Evolutionary conservation across 1,140 invertebrate species (phyloP), one percentile per base, ranked within the genome.

Genomic region (Drosophila parabipectinata): DNA sequence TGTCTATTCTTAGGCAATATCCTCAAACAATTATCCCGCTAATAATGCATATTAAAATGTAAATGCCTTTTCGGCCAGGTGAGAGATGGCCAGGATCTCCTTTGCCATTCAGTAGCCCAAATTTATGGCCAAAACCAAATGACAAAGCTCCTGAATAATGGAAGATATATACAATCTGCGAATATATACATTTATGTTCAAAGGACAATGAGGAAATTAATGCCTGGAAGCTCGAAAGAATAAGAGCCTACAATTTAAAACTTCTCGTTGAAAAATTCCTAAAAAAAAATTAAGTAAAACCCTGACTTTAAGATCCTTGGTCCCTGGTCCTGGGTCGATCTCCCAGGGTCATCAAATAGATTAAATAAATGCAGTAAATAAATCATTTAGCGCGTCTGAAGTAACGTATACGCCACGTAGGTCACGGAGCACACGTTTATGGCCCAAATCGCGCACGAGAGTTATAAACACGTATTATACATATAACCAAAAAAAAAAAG

Each of bases 1-100:
- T 48, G 48, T 51, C 39, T 54, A 51, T 58, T 64, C 51, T 73
- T 64, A 41, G 58, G 54, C 58, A 73, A 79, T 89, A 64, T 83
- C 69, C 67, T 28, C 47, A 68, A 80, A 72, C 84, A 84, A 89
- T 88, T 88, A 83, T 88, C 73, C 63, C 57, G 76, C 84, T 77
- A 84, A 89, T 88, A 88, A 80, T 74, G 80, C 77, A 89, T 85
- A 88, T 88, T 90, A 78, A 89, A 90, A 84, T 89, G 67, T 73
- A 71, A 85, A 78, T 89, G 41, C 41, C 15, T 44, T 18, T 44
- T 44, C 15, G 60, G 18, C 12, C 57, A 69, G 72, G 56, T 61
- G 58, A 7, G 47, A 18, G 9, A n/a, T 24, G 26, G 30, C 24
- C 9, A 18, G 14, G 26, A 28, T 28, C 26, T 28, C n/a, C 15